Percentiles rank a stretch among this genome's conserved stretches.
Evolutionary conservation across 2,797 vertebrate species (phyloP).

Genomic region (Rhinatrema bivittatum): DNA sequence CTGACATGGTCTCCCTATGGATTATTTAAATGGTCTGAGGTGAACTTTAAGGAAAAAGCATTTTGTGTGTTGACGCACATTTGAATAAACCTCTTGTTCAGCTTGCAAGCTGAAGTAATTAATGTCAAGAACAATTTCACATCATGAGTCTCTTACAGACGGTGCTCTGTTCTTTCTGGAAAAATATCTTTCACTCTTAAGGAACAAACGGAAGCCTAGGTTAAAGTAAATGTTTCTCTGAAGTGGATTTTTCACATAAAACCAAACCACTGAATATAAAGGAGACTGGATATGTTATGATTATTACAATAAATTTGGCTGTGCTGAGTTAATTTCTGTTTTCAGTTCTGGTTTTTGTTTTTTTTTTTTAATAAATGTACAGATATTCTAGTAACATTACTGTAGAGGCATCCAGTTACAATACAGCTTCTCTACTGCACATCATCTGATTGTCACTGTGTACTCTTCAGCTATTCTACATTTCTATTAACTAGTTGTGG

Average conservation of each 20-base stretch:
- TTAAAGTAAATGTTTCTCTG: background rate
- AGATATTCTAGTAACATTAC: background rate
- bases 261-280: slow-evolving; percentile 2
- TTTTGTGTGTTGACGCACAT: background rate
- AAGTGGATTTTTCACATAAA: slow-evolving; percentile 5
- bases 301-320: background rate
- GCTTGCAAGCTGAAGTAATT: slow-evolving; percentile 1
- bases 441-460: too few species aligned
- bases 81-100: background rate
- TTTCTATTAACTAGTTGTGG: too few species aligned
- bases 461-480: too few species aligned
- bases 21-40: too few species aligned
- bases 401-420: background rate
- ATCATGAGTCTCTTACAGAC: slow-evolving; percentile 6
- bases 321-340: slow-evolving; percentile 2
- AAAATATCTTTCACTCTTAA: background rate
- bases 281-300: background rate
- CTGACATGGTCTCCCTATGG: too few species aligned
- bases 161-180: background rate
- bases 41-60: too few species aligned
- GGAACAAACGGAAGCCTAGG: background rate
- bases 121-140: slow-evolving; percentile 1
- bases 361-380: background rate
- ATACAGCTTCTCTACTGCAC: too few species aligned
- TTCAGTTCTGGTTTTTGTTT: background rate